A percentile compares a stretch with the other conserved stretches of the same genome.
Conservation (phyloP, 2,113 vertebrate genomes). For the Stegastes partitus region DNA sequence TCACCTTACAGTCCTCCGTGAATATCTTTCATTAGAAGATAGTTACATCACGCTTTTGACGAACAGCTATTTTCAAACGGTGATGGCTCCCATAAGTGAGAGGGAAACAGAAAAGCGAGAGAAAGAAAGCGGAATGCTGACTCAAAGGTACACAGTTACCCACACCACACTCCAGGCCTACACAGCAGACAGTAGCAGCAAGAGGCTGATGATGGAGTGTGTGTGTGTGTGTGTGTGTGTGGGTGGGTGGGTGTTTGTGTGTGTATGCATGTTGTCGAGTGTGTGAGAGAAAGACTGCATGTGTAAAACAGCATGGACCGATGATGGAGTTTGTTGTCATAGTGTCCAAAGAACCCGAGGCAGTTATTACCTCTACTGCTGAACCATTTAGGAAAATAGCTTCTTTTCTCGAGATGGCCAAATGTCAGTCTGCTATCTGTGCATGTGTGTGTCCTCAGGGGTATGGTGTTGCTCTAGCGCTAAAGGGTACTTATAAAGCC, state of each 20-base stretch:
- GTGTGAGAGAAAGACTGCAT: slow-evolving; percentile 8
- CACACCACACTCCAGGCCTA: slow-evolving; percentile 36
- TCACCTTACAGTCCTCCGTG: background rate
- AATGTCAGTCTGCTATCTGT: slow-evolving; percentile 53
- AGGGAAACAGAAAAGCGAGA: background rate
- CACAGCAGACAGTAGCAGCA: slow-evolving; percentile 57
- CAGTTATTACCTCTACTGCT: slow-evolving; percentile 69
- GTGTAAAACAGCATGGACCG: slow-evolving; percentile 53
- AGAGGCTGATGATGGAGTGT: slow-evolving; percentile 50
- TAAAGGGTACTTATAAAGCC: slow-evolving; percentile 27
- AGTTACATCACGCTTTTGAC: slow-evolving; percentile 7
- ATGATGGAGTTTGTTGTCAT: slow-evolving; percentile 64
- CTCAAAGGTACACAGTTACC: slow-evolving; percentile 35
- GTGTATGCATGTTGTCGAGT: background rate
- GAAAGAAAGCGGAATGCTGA: slow-evolving; percentile 4
- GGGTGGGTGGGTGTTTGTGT: slow-evolving; percentile 13
- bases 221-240: slow-evolving; percentile 10
- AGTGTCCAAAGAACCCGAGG: slow-evolving; percentile 65
- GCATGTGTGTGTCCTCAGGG: slow-evolving; percentile 18
- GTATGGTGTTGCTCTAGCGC: slow-evolving; percentile 26
- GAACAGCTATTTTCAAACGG: slow-evolving; percentile 12
- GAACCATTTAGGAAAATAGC: slow-evolving; percentile 75
- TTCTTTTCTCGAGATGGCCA: slow-evolving; percentile 58
- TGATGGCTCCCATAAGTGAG: slow-evolving; percentile 1
- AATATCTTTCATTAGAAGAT: slow-evolving; percentile 23